These are phyloP conservation scores for Pycnomerus fuliginosus DNA, from an alignment of 2,888 invertebrate genomes.

Conservation along the genomic window DNA sequence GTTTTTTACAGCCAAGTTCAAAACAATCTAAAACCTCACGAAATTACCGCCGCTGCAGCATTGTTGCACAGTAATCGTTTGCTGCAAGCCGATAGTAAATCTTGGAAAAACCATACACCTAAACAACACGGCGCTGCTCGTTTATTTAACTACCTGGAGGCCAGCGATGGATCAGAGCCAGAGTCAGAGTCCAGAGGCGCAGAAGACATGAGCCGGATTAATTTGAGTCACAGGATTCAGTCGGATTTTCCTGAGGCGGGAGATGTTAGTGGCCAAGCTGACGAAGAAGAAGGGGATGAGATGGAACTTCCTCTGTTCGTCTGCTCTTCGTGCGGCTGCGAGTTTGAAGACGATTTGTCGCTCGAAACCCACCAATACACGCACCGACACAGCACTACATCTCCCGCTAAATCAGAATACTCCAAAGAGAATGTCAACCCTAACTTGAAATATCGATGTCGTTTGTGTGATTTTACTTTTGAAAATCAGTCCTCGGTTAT, in stretches of 20 bases:
- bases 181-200: constrained; percentile 54
- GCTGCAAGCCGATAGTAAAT: constrained; percentile 44
- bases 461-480: constrained; percentile 53
- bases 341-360: constrained; percentile 56
- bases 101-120: constrained; percentile 44
- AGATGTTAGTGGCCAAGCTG: constrained; percentile 53
- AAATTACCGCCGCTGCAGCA: constrained; percentile 44
- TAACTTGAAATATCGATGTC: constrained; percentile 51
- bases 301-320: constrained; percentile 54
- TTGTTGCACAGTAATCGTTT: constrained; percentile 47
- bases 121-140: constrained; percentile 65
- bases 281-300: constrained; percentile 49
- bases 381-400: constrained; percentile 53
- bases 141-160: constrained; percentile 73
- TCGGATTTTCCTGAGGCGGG: constrained; percentile 67
- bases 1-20: constrained; percentile 25
- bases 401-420: constrained; percentile 54
- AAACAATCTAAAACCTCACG: constrained; percentile 39
- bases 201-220: constrained; percentile 47
- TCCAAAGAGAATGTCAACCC: constrained; percentile 52
- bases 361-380: constrained; percentile 54
- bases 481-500: constrained; percentile 53
- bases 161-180: constrained; percentile 69
- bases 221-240: constrained; percentile 48
- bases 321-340: constrained; percentile 58